Evolutionary conservation across 2,797 vertebrate species (phyloP).

Genomic region (Macropus fuliginosus): DNA sequence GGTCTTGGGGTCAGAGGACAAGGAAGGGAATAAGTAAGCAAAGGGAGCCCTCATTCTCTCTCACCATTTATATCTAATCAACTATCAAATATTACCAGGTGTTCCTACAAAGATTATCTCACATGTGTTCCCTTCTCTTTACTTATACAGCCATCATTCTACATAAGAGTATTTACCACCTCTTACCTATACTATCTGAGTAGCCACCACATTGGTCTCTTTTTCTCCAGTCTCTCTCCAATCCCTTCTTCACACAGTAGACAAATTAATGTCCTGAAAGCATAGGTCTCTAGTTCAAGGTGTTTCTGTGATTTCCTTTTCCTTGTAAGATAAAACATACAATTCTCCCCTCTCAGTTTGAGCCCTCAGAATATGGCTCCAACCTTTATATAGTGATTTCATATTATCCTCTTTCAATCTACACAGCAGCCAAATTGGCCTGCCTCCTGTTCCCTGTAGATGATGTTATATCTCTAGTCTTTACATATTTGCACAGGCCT

Average conservation of each 20-base stretch:
- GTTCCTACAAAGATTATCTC: not conserved
- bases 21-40: slow-evolving; percentile 92
- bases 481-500: not conserved
- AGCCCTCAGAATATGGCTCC: not conserved
- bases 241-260: not conserved
- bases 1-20: slow-evolving; percentile 85
- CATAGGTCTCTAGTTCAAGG: not conserved
- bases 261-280: not conserved
- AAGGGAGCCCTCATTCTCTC: slow-evolving; percentile 90
- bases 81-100: not conserved
- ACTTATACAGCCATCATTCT: not conserved
- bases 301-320: not conserved
- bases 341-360: not conserved
- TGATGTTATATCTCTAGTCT: not conserved
- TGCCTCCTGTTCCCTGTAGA: not conserved
- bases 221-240: not conserved
- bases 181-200: not conserved
- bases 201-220: not conserved
- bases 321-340: not conserved
- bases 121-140: not conserved
- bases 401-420: not conserved
- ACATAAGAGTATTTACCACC: not conserved
- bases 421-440: not conserved
- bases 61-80: slow-evolving; percentile 82
- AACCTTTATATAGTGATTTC: not conserved